phyloP scores from a whole-genome alignment of 2,888 invertebrate species.

The Aphodius sticticus region DNA sequence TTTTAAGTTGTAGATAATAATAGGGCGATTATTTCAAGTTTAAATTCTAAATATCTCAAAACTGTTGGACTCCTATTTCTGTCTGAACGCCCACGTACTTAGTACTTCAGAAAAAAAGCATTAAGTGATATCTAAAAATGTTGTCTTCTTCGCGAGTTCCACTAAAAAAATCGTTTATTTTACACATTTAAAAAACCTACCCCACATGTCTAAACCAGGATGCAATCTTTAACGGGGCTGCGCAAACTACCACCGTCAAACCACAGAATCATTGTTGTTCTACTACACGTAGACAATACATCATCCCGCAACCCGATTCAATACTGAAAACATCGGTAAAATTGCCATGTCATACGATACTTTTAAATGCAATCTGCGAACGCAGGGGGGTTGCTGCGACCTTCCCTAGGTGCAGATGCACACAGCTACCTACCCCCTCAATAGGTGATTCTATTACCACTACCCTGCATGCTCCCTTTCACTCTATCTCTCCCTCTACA shows the following conservation, averaged over 20 bases:
- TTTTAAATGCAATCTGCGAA: neutral
- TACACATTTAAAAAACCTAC: neutral
- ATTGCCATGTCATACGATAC: slow-evolving; percentile 4
- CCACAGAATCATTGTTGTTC: neutral
- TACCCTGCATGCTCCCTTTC: neutral
- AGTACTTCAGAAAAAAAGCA: too few species aligned
- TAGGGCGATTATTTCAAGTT: too few species aligned
- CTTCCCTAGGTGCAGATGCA: neutral
- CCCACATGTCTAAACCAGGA: neutral
- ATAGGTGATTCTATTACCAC: neutral
- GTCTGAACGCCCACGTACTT: too few species aligned
- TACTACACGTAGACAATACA: neutral
- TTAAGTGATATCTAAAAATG: too few species aligned
- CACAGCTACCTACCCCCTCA: neutral
- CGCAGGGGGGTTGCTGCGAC: neutral
- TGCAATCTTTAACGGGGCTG: neutral
- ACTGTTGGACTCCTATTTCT: too few species aligned
- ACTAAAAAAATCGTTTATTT: too few species aligned
- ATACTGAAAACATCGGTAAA: neutral
- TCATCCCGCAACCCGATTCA: neutral
- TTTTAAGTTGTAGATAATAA: too few species aligned
- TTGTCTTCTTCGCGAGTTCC: too few species aligned
- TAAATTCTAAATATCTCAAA: too few species aligned
- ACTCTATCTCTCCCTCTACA: neutral
- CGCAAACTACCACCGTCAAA: neutral